Conservation (phyloP, 2,888 invertebrate genomes). For the Perithous albicinctus region DNA sequence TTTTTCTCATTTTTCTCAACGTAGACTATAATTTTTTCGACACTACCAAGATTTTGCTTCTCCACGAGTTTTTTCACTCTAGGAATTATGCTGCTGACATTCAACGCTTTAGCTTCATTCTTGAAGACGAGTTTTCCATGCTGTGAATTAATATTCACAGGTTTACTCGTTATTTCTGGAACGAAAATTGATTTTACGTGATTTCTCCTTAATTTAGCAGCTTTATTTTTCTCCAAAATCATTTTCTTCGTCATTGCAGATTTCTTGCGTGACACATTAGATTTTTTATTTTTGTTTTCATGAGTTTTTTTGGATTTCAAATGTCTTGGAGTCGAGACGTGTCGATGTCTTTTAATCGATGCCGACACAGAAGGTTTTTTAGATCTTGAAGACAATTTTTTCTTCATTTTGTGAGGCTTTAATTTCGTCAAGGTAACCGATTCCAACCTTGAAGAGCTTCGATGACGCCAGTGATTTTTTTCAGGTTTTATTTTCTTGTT, state of each 20-base stretch:
- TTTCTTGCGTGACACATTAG: neutral
- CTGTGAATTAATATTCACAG: neutral
- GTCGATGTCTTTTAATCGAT: neutral
- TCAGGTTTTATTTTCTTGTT: neutral
- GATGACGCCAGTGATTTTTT: neutral
- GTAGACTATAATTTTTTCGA: constrained; percentile 73
- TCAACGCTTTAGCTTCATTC: constrained; percentile 47
- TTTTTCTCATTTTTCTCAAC: constrained; percentile 69
- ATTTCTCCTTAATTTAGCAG: neutral
- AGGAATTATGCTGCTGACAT: constrained; percentile 68
- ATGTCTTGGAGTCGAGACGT: neutral
- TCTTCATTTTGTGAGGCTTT: neutral
- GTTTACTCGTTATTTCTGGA: neutral
- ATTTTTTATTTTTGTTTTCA: neutral
- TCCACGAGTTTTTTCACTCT: constrained; percentile 66
- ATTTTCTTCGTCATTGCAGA: neutral
- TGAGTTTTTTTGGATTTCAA: neutral
- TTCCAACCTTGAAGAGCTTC: neutral
- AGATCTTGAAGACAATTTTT: neutral
- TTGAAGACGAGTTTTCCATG: constrained; percentile 42
- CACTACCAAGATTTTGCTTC: constrained; percentile 69
- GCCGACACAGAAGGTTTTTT: neutral
- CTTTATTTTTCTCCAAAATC: neutral
- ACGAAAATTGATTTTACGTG: neutral
- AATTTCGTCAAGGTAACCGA: neutral